phyloP scores from a whole-genome alignment of 2,888 invertebrate genomes.

The Cephus nigrinus region DNA sequence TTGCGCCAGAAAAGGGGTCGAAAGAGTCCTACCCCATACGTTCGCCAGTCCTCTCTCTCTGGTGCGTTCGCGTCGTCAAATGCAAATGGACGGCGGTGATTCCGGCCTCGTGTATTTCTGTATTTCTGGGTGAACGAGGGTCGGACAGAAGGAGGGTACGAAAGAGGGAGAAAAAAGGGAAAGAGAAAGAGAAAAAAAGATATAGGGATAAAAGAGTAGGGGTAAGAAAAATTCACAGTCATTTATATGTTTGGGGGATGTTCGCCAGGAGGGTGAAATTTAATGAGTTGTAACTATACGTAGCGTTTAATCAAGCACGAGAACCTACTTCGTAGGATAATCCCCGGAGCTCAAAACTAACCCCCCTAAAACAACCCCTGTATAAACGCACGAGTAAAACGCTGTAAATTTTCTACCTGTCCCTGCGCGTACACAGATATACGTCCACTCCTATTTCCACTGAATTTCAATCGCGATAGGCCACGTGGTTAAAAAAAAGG shows the following conservation, averaged over 20 bases:
- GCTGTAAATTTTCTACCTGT: not conserved
- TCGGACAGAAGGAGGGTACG: not conserved
- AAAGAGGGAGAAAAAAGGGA: not conserved
- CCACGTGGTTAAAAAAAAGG: not conserved
- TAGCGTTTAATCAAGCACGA: not conserved
- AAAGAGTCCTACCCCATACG: not conserved
- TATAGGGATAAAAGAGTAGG: not conserved
- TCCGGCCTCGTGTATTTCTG: not conserved
- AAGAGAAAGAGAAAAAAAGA: too few relatives aligned
- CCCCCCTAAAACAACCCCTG: not conserved
- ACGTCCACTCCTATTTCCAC: not conserved
- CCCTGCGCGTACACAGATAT: not conserved
- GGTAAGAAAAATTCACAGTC: not conserved
- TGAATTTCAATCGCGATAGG: not conserved
- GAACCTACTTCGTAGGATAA: not conserved
- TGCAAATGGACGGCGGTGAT: not conserved
- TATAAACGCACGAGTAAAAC: not conserved
- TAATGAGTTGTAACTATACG: not conserved
- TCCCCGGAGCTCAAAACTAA: not conserved
- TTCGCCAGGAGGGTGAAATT: not conserved
- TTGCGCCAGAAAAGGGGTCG: not conserved
- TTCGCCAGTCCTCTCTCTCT: not conserved
- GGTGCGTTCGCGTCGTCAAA: not conserved
- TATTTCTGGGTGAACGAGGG: not conserved
- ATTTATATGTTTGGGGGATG: not conserved